Conservation (phyloP, 1,140 invertebrate species). For the Lutraria rhynchaena region DNA sequence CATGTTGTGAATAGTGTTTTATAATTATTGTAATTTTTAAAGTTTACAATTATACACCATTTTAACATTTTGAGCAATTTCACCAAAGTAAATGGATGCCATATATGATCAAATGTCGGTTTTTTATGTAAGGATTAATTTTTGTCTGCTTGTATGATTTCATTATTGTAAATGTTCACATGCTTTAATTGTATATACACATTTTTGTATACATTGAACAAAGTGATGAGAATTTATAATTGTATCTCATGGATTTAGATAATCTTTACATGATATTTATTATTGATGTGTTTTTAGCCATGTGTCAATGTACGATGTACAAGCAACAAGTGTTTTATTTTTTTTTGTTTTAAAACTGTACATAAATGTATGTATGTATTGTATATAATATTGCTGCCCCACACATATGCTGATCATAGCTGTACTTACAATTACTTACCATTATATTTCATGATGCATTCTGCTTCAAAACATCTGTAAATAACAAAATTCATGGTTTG, state of each 20-base stretch:
- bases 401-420: no score
- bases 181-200: no score
- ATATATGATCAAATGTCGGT: conserved; percentile 22
- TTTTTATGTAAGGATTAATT: conserved; percentile 6
- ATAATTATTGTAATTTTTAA: no score
- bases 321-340: not conserved
- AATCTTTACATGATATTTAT: conserved; percentile 32
- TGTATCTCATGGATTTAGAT: conserved; percentile 39
- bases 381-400: no score
- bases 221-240: not conserved
- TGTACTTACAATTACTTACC: no score
- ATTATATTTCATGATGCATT: no score
- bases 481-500: no score
- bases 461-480: no score
- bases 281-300: not conserved
- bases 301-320: not conserved
- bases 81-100: conserved; percentile 30
- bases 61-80: conserved; percentile 10
- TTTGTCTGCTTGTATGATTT: conserved; percentile 8
- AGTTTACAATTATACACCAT: no score
- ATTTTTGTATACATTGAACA: no score
- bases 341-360: not conserved
- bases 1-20: no score
- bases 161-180: not conserved
- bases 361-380: not conserved